Evolutionary conservation across 2,113 vertebrate genomes (phyloP), one percentile per base, ranked within the genome.

Genomic region (Chaenocephalus aceratus): DNA sequence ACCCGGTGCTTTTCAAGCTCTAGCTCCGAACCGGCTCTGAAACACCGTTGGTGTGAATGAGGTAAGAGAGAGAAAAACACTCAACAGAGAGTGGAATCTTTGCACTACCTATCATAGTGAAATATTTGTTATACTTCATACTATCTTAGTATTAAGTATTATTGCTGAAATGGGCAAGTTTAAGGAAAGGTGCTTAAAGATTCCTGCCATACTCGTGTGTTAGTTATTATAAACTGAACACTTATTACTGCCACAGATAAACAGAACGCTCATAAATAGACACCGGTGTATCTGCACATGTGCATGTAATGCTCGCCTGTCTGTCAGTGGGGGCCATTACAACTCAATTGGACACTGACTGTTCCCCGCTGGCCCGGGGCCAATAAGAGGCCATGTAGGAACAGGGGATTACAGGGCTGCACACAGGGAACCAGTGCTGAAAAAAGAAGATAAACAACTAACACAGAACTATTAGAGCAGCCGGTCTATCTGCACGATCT

Each of bases 331-430:
- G n/a, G 12, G 30, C 34, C 60, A 58, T 56, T 79, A 48, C 41
- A 79, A 71, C 16, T 48, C 66, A 57, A 48, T 34, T n/a, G 34
- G 69, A 48, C 30, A 30, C 2, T 9, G 23, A 48, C 9, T 63
- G 68, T 18, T 63, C 51, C 21, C 23, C 4, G 12, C 3, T 51
- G 61, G 77, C 60, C 52, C 6, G 0, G 45, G 62, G 69, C 46
- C 46, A 73, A 66, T 1, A 52, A 16, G 46, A 59, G 48, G 45
- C 36, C 52, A 41, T 23, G 30, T 64, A n/a, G 23, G 54, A 23
- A 61, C 70, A 66, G 54, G 12, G 57, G 67, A 46, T 53, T 23
- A 80, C 18, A 52, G 61, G 30, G 69, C 61, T 44, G 30, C 16
- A 51, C 36, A 13, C 12, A 63, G 36, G 61, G 4, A 14, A n/a